Percentiles rank a stretch among this genome's conserved stretches.
These are phyloP conservation scores for Leucophenga varia DNA, from an alignment of 1,140 invertebrate genomes.

Conservation along the genomic window DNA sequence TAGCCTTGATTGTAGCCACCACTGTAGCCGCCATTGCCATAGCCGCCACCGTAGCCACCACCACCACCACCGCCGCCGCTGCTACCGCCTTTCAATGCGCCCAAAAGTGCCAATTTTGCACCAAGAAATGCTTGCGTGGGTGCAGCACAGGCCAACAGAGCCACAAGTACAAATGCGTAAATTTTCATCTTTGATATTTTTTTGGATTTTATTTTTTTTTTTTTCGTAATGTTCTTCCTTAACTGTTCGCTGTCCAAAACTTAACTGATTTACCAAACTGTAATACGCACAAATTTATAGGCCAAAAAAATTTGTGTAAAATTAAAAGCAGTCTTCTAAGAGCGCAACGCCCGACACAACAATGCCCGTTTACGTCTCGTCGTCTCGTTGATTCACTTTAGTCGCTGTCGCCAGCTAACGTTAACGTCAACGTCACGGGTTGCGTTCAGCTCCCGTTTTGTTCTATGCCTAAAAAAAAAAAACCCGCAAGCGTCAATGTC, in stretches of 20 bases:
- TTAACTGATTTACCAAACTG: constrained; percentile 43
- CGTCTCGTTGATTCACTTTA: no score
- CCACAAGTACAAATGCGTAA: constrained; percentile 29
- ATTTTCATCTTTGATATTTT: constrained; percentile 29
- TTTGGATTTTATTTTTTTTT: no score
- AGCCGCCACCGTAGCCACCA: constrained; percentile 15
- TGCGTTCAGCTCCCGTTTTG: no score
- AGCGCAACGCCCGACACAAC: no score
- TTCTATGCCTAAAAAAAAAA: constrained; percentile 4
- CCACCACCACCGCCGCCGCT: constrained; percentile 9
- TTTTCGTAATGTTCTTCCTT: constrained; percentile 9
- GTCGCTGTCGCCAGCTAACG: constrained; percentile 2
- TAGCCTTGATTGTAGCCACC: constrained; percentile 40
- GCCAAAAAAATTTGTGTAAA: no score
- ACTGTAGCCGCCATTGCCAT: constrained; percentile 29
- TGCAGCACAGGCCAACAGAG: constrained; percentile 29
- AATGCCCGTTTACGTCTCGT: no score
- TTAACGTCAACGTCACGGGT: no score
- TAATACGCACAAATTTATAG: constrained; percentile 48
- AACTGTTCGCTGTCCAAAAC: constrained; percentile 23
- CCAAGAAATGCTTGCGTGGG: constrained; percentile 40
- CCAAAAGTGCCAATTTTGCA: constrained; percentile 39
- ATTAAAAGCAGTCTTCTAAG: no score
- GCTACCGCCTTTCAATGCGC: no score
- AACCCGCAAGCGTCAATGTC: neutral